Base-by-base conservation (phyloP, 2,888 invertebrate species). In the Nephrotoma flavescens region DNA sequence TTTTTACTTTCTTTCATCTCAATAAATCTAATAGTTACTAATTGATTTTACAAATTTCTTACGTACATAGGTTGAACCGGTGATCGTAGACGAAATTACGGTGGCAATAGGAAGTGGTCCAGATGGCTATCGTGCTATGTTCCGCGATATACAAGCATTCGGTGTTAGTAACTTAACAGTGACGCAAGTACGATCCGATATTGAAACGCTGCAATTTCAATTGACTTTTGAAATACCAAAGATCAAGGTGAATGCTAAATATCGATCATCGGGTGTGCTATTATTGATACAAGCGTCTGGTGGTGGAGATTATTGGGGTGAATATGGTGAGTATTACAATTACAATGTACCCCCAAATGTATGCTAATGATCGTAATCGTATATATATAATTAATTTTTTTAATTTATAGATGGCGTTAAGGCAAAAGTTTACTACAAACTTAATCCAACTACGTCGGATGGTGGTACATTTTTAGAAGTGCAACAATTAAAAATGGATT, bases 271-370 rank as follows among this genome's bases (percentile, higher is more conserved):
- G 6, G 97, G 97, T 6, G 94, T 96, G 6, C 92, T 97, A 87
- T 94, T 97, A 88, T 92, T 96, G 87, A 95, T 97, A 0, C 95
- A 96, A 89, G 96, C 97, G 6, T 95, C 96, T 0, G 96, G 97
- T 4, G 96, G 96, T 86, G 97, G 97, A 4, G 96, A 97, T 90
- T 97, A 97, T 91, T 97, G 96, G 96, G 97, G 97, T 87, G 96
- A 96, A 92, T 97, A 97, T 89, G 96, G 97, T 96, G 90, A 91
- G 86, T 85, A 44, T 85, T 45, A 15, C 12, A 52, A 42, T 71
- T 7, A 41, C 0, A n/a, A 71, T n/a, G 0, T n/a, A 86, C 41
- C 44, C 19, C 86, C 42, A 41, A 85, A 86, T 31, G 4, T n/a
- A 87, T 42, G 84, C 12, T n/a, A 52, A 86, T 42, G 11, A 42